Evolutionary conservation across 2,888 invertebrate species (phyloP).

Genomic region (Aplocera efformata): DNA sequence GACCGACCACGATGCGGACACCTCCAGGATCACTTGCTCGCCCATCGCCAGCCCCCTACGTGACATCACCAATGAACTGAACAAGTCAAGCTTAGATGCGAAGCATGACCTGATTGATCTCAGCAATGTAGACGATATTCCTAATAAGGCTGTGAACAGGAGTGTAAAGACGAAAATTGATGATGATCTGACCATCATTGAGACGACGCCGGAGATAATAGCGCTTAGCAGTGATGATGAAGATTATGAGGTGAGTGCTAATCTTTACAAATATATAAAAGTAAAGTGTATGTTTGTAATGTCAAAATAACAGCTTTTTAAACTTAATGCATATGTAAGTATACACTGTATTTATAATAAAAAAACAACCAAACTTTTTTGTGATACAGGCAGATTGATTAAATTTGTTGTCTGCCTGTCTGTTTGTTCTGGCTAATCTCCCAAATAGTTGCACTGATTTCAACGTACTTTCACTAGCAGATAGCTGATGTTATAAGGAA

Average conservation of each 20-base stretch:
- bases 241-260: constrained; percentile 45
- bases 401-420: too few species aligned
- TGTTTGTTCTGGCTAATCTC: too few species aligned
- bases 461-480: too few species aligned
- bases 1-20: constrained; percentile 26
- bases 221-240: constrained; percentile 73
- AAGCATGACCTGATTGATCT: constrained; percentile 19
- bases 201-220: constrained; percentile 59
- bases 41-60: constrained; percentile 57
- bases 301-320: too few species aligned
- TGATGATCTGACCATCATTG: constrained; percentile 66
- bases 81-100: constrained; percentile 1
- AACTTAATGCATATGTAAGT: too few species aligned
- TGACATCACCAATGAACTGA: constrained; percentile 42
- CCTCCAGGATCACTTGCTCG: constrained; percentile 54
- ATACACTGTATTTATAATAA: too few species aligned
- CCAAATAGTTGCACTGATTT: too few species aligned
- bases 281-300: too few species aligned
- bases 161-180: constrained; percentile 33
- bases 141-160: constrained; percentile 32
- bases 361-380: too few species aligned
- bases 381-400: too few species aligned
- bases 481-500: too few species aligned
- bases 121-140: constrained; percentile 24
- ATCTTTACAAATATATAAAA: too few species aligned